Evolutionary conservation across 2,113 vertebrate genomes (phyloP).

Genomic region (Carassius auratus): DNA sequence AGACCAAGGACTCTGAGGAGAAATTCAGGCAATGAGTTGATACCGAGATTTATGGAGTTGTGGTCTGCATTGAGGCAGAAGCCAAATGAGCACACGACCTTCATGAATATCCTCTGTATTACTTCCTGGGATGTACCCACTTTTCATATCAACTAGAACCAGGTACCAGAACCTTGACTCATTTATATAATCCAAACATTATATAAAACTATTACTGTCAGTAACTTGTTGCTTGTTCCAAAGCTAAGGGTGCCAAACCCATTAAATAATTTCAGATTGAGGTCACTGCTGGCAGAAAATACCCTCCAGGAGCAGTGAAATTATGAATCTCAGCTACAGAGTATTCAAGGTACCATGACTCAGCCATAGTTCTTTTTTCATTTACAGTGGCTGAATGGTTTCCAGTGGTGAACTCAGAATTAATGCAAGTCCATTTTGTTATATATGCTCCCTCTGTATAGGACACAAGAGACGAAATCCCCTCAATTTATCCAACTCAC

Average conservation of each 20-base stretch:
- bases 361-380: not conserved
- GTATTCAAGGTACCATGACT: conserved; percentile 66
- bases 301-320: conserved; percentile 41
- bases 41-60: conserved; percentile 64
- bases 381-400: not conserved
- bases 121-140: conserved; percentile 71
- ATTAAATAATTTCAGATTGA: conserved; percentile 75
- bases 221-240: conserved; percentile 15
- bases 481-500: not conserved
- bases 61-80: conserved; percentile 70
- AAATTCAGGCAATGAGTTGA: conserved; percentile 62
- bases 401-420: not conserved
- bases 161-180: conserved; percentile 60
- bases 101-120: conserved; percentile 73
- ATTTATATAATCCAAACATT: not conserved
- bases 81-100: conserved; percentile 64
- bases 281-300: conserved; percentile 50
- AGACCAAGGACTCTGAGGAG: conserved; percentile 52
- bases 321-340: conserved; percentile 58
- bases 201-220: too few relatives aligned
- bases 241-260: conserved; percentile 64
- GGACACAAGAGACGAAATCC: not conserved
- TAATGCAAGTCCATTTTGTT: not conserved
- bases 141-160: conserved; percentile 64
- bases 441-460: not conserved